phyloP scores from a whole-genome alignment of 1,140 invertebrate species.

The Sesamia nonagrioides region DNA sequence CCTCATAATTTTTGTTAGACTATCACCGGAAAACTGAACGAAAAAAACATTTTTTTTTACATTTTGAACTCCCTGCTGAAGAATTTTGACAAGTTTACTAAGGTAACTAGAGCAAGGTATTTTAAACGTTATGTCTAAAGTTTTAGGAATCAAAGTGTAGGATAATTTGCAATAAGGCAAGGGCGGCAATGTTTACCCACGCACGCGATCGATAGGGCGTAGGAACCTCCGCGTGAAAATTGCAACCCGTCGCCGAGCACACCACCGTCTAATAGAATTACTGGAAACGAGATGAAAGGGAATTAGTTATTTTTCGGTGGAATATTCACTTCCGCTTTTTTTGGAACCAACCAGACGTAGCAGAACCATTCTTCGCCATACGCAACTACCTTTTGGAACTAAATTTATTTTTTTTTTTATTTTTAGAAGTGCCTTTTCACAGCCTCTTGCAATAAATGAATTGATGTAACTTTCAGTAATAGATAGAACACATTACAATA shows the following conservation, averaged over 20 bases:
- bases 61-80: neutral
- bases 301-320: constrained; percentile 48
- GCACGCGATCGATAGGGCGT: constrained; percentile 79
- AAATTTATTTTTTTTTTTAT: too few relatives aligned
- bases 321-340: constrained; percentile 8
- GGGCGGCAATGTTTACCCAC: constrained; percentile 83
- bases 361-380: too few relatives aligned
- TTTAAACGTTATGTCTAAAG: constrained; percentile 41
- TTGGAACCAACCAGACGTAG: neutral
- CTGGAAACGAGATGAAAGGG: constrained; percentile 58
- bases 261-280: constrained; percentile 65
- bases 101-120: neutral
- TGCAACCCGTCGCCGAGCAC: constrained; percentile 73
- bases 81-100: constrained; percentile 1
- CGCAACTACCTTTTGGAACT: too few relatives aligned
- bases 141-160: constrained; percentile 31
- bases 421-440: too few relatives aligned
- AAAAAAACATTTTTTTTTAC: neutral
- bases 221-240: constrained; percentile 82
- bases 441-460: too few relatives aligned
- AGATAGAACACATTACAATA: too few relatives aligned
- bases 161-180: constrained; percentile 59
- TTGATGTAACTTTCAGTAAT: too few relatives aligned
- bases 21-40: neutral
- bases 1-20: neutral